Evolutionary conservation across 2,113 vertebrate genomes (phyloP).

Genomic region (Rhinichthys klamathensis): DNA sequence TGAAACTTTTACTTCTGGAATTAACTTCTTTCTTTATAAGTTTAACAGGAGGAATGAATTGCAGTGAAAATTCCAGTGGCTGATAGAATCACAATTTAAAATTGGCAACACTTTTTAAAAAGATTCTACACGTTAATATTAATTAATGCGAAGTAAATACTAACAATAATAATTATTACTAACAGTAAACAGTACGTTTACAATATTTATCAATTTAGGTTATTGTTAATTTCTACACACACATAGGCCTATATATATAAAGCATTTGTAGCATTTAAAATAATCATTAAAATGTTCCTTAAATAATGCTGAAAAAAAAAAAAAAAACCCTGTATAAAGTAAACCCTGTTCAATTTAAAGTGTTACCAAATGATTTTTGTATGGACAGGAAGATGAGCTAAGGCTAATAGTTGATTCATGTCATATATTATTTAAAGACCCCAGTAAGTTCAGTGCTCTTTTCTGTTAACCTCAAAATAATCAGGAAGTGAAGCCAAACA

Average conservation of each 20-base stretch:
- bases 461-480: background rate
- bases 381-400: background rate
- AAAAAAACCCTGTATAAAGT: background rate
- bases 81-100: background rate
- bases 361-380: background rate
- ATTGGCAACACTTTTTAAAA: background rate
- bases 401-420: background rate
- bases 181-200: background rate
- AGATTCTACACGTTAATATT: background rate
- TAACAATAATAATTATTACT: background rate
- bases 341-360: background rate
- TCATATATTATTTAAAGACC: background rate
- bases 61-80: background rate
- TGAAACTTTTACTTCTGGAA: background rate
- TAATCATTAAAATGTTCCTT: background rate
- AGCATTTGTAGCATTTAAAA: no score
- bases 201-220: background rate
- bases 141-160: background rate
- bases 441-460: background rate
- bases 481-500: background rate
- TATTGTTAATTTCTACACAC: background rate
- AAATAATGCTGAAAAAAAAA: background rate
- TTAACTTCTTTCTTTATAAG: background rate
- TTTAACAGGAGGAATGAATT: background rate
- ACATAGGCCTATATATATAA: no score